Base-by-base conservation (phyloP, 2,888 invertebrate genomes). In the Tetragonula carbonaria region DNA sequence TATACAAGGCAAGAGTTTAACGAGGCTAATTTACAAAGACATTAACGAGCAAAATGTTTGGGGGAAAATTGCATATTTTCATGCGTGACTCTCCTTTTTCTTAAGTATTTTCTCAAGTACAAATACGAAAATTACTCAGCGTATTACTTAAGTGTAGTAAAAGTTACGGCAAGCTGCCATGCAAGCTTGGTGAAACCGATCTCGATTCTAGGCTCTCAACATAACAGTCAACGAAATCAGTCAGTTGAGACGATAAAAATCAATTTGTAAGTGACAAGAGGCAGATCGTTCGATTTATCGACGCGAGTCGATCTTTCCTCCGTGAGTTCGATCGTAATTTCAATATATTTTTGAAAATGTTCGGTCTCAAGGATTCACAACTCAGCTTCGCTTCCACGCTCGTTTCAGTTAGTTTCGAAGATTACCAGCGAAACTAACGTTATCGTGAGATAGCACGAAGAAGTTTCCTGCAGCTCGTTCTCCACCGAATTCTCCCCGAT, bases 401-500 rank as follows among this genome's bases (percentile, higher is more conserved):
- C 45, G 57, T 28, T n/a, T 18, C 38, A 70, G 68, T 16, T 16
- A n/a, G 38, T 33, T 33, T n/a, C 59, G 2, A 14, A 6, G 53
- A n/a, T 71, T 45, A 59, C 2, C 23, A 16, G 6, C n/a, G 4
- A 50, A 50, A 21, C 55, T 38, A 38, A 38, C 28, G 55, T 81
- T 77, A 82, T 76, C 77, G 21, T 28, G 28, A 23, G 67, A 67
- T 59, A 76, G 63, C 38, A 33, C 45, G 33, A 57, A 67, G 28
- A 67, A 51, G 33, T 53, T 21, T n/a, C 16, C 59, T 28, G 51
- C 28, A 23, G 11, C 13, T 13, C 55, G 55, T 51, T 76, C 57
- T 66, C 71, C 71, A 74, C 59, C 74, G 66, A 71, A 59, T 82
- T 82, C 28, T 74, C 78, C 59, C 13, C 28, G 62, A 45, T 3